Conservation (phyloP, 2,113 vertebrate species). For the Otus sunia region DNA sequence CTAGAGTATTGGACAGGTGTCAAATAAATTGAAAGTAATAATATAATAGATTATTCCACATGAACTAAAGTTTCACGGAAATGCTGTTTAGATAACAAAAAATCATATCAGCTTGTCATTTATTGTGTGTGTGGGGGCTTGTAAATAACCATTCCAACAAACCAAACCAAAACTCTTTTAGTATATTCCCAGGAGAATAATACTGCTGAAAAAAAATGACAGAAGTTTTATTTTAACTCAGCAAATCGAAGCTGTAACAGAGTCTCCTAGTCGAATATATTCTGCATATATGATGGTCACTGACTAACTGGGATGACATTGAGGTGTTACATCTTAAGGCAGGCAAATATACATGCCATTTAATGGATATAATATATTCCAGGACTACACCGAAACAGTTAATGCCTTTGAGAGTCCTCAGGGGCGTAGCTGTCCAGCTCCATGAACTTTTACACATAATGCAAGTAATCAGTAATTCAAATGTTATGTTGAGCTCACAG, state of each 20-base stretch:
- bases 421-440: background rate
- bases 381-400: background rate
- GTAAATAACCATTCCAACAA: background rate
- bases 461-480: background rate
- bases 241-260: background rate
- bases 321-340: background rate
- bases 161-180: background rate
- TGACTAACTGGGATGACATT: background rate
- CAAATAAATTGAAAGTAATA: constrained; percentile 10
- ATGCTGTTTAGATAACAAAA: background rate
- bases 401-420: background rate
- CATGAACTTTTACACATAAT: background rate
- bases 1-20: background rate
- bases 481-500: background rate
- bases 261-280: background rate
- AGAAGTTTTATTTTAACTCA: background rate
- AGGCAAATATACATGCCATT: background rate
- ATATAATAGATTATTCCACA: background rate
- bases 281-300: background rate
- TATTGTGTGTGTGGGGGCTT: background rate
- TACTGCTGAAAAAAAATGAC: background rate
- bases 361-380: background rate
- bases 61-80: background rate
- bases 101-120: background rate
- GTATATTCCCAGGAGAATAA: background rate